These are phyloP conservation scores for Solen grandis DNA, from an alignment of 1,140 invertebrate species.

Conservation along the genomic window DNA sequence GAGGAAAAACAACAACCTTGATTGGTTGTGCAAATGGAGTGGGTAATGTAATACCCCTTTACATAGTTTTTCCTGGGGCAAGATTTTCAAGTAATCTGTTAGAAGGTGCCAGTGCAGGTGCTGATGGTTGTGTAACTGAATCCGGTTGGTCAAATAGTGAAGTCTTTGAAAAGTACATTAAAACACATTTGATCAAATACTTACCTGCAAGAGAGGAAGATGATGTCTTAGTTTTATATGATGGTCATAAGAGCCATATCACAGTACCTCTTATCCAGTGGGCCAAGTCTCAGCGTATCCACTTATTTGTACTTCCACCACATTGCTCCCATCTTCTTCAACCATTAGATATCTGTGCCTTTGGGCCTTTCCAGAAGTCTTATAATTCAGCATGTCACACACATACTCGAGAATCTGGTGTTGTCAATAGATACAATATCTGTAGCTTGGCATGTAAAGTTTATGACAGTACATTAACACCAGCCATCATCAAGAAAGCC, in stretches of 20 bases:
- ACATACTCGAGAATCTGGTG: neutral
- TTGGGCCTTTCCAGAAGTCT: neutral
- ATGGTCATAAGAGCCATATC: constrained; percentile 2
- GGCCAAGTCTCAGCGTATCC: constrained; percentile 2
- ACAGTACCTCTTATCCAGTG: constrained; percentile 22
- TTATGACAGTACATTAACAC: constrained; percentile 34
- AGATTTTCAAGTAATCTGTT: constrained; percentile 66
- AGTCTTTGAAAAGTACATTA: constrained; percentile 21
- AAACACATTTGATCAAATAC: constrained; percentile 9
- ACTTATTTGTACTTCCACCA: constrained; percentile 9
- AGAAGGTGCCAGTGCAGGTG: constrained; percentile 11
- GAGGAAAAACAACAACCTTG: constrained; percentile 64
- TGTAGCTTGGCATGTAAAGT: constrained; percentile 27
- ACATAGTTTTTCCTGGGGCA: constrained; percentile 78
- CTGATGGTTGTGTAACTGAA: neutral
- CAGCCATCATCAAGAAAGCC: constrained; percentile 30
- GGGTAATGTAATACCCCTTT: constrained; percentile 74
- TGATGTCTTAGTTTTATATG: neutral
- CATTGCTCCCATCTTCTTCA: constrained; percentile 18
- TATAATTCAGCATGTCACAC: constrained; percentile 2
- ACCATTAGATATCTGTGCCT: constrained; percentile 13
- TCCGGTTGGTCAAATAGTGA: constrained; percentile 34
- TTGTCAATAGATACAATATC: constrained; percentile 22
- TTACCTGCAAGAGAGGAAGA: neutral
- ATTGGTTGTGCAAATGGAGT: constrained; percentile 76